Base-by-base conservation (phyloP, 1,140 invertebrate species). In the Drosophila repleta region DNA sequence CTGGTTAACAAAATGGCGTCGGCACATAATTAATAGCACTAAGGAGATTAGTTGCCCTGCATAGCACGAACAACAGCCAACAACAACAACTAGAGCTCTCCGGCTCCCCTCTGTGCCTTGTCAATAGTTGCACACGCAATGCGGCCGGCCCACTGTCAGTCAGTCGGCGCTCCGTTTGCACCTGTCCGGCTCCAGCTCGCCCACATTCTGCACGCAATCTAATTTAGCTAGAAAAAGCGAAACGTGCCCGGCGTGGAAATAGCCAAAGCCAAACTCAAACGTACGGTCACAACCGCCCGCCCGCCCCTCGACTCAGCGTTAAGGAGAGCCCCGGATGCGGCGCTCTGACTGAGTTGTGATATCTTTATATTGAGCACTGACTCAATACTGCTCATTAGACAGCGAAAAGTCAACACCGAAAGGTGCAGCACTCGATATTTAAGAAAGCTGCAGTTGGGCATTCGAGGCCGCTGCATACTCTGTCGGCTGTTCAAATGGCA, bases 131-230 rank as follows among this genome's bases (percentile, higher is more conserved):
- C 65, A 51, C 70, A 68, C 65, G 70, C 70, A 74, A 73, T 35
- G 48, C n/a, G n/a, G 10, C 32, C 32, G 29, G 11, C 32, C 2
- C 32, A 10, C 63, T 68, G 49, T 49, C 64, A 21, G 35, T 49
- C 64, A 21, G 35, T 39, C 37, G 35, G 13, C 24, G 10, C 48
- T 51, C 76, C 61, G 57, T 72, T 82, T 87, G 82, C 82, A 85
- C 82, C 82, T 85, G 81, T 73, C 62, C 5, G 37, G 45, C 53
- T n/a, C n/a, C n/a, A 41, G 24, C 46, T 48, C 55, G 56, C 68
- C 78, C 77, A 85, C 77, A 87, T 87, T 68, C 62, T 48, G 65
- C 82, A 85, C 82, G 82, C 82, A 85, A 85, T 85, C 82, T 78
- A 87, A 85, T 85, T 85, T 85, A 63, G 70, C 49, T 74, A 32